Percentiles rank a stretch among this genome's conserved stretches.
Conservation (phyloP, 1,140 invertebrate species). For the Drosophila erecta region DNA sequence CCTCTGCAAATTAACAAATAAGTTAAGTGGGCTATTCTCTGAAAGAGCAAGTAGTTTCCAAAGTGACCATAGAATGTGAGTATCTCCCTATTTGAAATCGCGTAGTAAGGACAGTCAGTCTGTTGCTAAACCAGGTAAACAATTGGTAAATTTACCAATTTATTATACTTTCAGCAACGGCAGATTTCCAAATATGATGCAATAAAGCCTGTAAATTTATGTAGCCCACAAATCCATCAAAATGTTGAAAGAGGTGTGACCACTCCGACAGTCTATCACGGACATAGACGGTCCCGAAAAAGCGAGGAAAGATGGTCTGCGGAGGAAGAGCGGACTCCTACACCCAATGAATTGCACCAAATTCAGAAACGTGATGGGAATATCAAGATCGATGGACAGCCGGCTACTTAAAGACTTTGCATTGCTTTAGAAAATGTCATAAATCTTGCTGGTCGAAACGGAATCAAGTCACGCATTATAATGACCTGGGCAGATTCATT, state of each 20-base stretch:
- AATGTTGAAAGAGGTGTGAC: constrained; percentile 57
- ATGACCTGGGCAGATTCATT: constrained; percentile 32
- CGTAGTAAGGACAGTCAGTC: neutral
- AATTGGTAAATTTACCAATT: no score
- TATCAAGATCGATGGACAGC: constrained; percentile 41
- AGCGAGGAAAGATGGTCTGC: neutral
- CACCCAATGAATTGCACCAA: constrained; percentile 68
- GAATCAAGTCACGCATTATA: constrained; percentile 61
- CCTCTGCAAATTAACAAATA: constrained; percentile 17
- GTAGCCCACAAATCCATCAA: constrained; percentile 53
- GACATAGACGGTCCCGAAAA: constrained; percentile 27
- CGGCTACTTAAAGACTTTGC: constrained; percentile 49
- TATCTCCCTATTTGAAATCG: neutral
- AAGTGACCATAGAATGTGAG: neutral
- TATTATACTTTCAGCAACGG: neutral
- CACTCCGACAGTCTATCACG: constrained; percentile 41
- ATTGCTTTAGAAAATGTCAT: constrained; percentile 64
- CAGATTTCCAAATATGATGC: constrained; percentile 33
- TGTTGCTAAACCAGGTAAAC: neutral
- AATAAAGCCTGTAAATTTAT: constrained; percentile 46
- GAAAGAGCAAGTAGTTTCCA: neutral
- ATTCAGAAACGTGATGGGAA: constrained; percentile 58
- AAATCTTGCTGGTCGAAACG: constrained; percentile 52
- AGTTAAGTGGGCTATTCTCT: neutral
- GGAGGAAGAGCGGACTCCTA: constrained; percentile 27